A percentile compares a stretch with the other conserved stretches of the same genome.
phyloP scores from a whole-genome alignment of 2,888 invertebrate genomes.

The Netelia virgata region DNA sequence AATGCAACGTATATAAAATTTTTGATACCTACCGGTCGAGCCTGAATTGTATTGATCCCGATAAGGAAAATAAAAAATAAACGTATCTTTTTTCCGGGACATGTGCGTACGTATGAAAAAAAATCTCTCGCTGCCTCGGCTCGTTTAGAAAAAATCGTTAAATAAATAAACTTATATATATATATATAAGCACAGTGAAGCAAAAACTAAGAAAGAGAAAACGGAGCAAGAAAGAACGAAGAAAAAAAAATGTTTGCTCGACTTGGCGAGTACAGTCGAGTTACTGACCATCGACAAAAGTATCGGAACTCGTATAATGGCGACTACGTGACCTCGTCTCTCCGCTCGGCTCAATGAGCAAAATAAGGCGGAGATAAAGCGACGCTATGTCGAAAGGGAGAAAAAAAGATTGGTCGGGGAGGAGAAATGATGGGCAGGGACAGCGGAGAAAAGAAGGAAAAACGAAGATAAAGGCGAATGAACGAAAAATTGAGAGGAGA shows the following conservation, averaged over 20 bases:
- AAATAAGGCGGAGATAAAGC: constrained; percentile 34
- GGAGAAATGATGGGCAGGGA: constrained; percentile 3
- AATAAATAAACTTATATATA: neutral
- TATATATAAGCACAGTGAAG: neutral
- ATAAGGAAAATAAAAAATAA: too few relatives aligned
- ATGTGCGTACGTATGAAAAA: too few relatives aligned
- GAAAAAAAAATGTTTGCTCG: constrained; percentile 25
- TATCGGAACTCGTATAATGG: constrained; percentile 43
- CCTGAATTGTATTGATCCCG: too few relatives aligned
- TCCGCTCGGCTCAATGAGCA: constrained; percentile 36
- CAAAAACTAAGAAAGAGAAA: neutral
- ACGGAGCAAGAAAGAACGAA: neutral
- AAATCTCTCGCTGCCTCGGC: too few relatives aligned
- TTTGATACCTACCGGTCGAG: too few relatives aligned
- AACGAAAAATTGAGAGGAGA: neutral
- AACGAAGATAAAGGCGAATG: neutral
- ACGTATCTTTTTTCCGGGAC: too few relatives aligned
- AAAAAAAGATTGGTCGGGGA: neutral
- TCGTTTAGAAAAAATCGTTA: too few relatives aligned
- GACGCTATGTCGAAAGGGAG: constrained; percentile 2
- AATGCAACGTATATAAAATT: too few relatives aligned
- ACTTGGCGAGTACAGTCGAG: constrained; percentile 13
- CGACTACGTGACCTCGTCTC: constrained; percentile 34
- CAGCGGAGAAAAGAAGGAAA: neutral
- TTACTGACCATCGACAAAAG: constrained; percentile 55